Evolutionary conservation across 2,888 invertebrate genomes (phyloP).

Genomic region (Lapara coniferarum): DNA sequence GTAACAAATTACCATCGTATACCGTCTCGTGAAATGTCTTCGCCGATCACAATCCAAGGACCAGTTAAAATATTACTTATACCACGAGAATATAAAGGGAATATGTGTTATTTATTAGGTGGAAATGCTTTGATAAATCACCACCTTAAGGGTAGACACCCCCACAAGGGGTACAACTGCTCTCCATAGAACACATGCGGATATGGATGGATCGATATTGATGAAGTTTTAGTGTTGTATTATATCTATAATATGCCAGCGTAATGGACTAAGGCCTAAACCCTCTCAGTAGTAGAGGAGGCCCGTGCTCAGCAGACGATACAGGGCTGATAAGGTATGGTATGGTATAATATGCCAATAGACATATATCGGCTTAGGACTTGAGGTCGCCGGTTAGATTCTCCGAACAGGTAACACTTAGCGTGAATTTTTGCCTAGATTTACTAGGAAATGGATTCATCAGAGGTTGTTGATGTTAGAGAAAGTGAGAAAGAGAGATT

Average conservation of each 20-base stretch:
- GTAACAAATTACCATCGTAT: slow-evolving; percentile 3
- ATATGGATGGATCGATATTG: not conserved
- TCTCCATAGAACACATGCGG: slow-evolving; percentile 44
- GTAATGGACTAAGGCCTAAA: no score
- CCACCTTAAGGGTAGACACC: slow-evolving; percentile 54
- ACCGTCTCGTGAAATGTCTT: slow-evolving; percentile 23
- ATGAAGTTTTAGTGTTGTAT: not conserved
- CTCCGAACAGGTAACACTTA: no score
- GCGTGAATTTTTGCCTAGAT: no score
- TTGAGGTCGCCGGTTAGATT: no score
- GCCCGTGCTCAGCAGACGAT: no score
- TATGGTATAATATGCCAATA: no score
- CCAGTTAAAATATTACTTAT: slow-evolving; percentile 56
- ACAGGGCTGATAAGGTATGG: no score
- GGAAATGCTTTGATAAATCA: slow-evolving; percentile 76
- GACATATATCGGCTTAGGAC: not conserved
- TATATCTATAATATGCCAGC: no score
- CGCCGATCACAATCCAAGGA: slow-evolving; percentile 50
- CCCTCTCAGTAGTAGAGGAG: no score
- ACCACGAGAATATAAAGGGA: slow-evolving; percentile 50
- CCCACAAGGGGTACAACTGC: slow-evolving; percentile 55
- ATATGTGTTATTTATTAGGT: slow-evolving; percentile 76
- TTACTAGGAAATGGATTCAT: no score
- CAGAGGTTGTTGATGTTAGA: no score
- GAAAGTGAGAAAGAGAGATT: no score